Base-by-base conservation (phyloP, 2,888 invertebrate species). In the Calephelis perditalis region DNA sequence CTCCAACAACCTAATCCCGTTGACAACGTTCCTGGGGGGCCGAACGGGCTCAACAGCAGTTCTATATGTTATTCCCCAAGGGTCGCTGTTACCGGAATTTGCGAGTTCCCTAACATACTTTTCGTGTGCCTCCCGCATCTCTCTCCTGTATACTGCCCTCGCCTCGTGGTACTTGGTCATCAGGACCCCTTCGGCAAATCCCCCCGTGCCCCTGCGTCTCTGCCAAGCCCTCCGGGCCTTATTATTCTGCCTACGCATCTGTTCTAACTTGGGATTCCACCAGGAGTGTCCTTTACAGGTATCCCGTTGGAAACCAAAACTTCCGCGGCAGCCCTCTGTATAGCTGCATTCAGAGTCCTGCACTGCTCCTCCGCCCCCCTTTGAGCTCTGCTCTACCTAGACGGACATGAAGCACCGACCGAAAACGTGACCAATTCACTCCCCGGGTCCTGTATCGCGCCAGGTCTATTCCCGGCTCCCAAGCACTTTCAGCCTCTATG, bases 41-140 rank as follows among this genome's bases (percentile, higher is more conserved):
- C 65, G 60, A 0, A 46, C 8, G 5, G 63, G 47, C 4, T 63
- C 66, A n/a, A 43, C 44, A 3, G 67, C 61, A 10, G 37, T 36
- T 2, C 55, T 43, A 49, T 68, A 68, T 5, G 67, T 68, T 15
- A 26, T 26, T 2, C 67, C 68, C 68, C 68, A 69, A 0, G 68
- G 67, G 40, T 67, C 64, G 5, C 40, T 40, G 45, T 68, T 67
- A 0, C 67, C 69, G 7, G 61, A 11, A 5, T 63, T 60, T 0
- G 67, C 67, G 0, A 66, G n/a, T 5, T 7, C 5, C 9, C 43
- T 6, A 10, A 66, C 61, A 43, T 54, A 57, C 7, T 45, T 45
- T 1, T 10, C 9, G n/a, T 2, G 43, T 37, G 65, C 58, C 26
- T 59, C 62, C 37, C 36, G 43, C 67, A 65, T 67, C 9, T 47